Conservation (phyloP, 2,113 vertebrate species). For the Ranitomeya variabilis region DNA sequence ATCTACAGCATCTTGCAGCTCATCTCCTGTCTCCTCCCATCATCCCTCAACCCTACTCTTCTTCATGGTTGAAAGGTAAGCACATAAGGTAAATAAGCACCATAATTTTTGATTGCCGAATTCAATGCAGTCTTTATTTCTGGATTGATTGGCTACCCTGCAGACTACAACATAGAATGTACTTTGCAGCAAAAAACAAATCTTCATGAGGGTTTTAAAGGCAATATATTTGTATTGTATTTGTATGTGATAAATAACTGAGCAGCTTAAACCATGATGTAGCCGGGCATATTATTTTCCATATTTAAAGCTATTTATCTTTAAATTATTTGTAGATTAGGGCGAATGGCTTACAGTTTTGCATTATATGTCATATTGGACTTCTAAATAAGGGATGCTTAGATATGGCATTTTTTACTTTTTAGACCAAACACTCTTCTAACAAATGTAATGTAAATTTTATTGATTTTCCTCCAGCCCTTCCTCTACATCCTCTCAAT, state of each 20-base stretch:
- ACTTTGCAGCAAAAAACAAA: no score
- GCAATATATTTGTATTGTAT: background rate
- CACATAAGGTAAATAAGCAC: no score
- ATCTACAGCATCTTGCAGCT: no score
- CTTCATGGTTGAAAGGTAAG: no score
- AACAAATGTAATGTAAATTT: constrained; percentile 6
- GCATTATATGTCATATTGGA: background rate
- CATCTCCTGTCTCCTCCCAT: no score
- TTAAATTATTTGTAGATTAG: background rate
- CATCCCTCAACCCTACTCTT: no score
- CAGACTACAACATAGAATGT: no score
- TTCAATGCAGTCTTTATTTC: no score
- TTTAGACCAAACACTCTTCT: background rate
- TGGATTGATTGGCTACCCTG: no score
- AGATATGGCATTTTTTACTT: background rate
- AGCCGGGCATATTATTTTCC: background rate
- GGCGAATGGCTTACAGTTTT: background rate
- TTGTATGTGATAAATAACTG: background rate
- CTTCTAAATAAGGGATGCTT: background rate
- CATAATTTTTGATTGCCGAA: no score
- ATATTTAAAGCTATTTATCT: background rate
- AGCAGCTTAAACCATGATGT: background rate
- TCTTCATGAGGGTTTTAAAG: no score
- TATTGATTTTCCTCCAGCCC: constrained; percentile 9
- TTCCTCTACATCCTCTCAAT: constrained; percentile 5